Base-by-base conservation (phyloP, 2,797 vertebrate genomes). In the Hemibagrus guttatus region DNA sequence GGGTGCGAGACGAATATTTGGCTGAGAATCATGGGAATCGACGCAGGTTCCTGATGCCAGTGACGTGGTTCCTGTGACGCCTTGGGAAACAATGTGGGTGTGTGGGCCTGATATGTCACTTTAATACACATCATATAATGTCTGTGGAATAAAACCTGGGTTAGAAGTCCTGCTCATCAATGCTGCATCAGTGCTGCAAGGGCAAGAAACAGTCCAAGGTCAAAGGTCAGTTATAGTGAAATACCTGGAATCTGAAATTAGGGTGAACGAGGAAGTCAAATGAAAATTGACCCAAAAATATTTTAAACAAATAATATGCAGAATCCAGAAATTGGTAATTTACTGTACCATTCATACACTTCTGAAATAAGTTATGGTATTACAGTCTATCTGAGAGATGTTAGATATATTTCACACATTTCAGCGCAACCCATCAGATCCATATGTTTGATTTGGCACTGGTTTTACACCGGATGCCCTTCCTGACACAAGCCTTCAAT, bases 61-160 rank as follows among this genome's bases (percentile, higher is more conserved):
- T 91, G 89, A 91, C 81, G 78, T 84, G 46, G 17, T 68, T 82
- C 81, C 81, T 66, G 63, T 82, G 63, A 31, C 16, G 6, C 46
- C 81, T 68, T 21, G 4, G 83, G 81, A 90, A 85, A 90, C 83
- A 90, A 91, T 88, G 88, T 42, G 78, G 88, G 89, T 84, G 90
- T 87, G 88, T 84, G 35, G 81, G 78, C 31, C 7, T 16, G 1
- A 16, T n/a, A 86, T 61, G 79, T 84, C 88, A 87, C 26, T 63
- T 56, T 49, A 14, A 56, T 12, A 14, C 26, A n/a, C 39, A 52
- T 12, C 26, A 52, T 54, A 56, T n/a, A 19, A 63, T 84, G 61
- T 64, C 72, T 49, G 7, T 68, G 1, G 6, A 5, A 63, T 87
- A 56, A n/a, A 84, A 72, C 56, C n/a, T 31, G 39, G 9, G 42